Evolutionary conservation across 2,113 vertebrate genomes (phyloP).

Genomic region (Gallinago paraguaiae): DNA sequence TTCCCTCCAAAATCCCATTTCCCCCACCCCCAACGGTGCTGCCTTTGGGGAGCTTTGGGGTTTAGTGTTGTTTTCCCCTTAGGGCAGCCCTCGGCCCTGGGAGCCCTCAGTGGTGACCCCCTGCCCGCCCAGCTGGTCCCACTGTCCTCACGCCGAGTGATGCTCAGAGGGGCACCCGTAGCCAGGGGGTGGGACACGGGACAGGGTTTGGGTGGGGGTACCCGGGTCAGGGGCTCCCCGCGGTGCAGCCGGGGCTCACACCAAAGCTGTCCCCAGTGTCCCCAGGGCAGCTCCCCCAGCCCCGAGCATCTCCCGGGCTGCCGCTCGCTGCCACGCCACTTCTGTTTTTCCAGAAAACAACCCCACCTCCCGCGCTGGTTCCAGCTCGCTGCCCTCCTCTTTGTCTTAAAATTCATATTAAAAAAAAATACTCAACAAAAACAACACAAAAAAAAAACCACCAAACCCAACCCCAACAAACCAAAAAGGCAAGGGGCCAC

Average conservation of each 20-base stretch:
- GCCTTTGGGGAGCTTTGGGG: background rate
- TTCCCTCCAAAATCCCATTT: background rate
- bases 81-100: background rate
- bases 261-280: background rate
- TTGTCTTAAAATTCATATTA: slow-evolving; percentile 33
- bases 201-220: rapidly evolving
- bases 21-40: background rate
- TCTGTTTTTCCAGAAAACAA: slow-evolving; percentile 53
- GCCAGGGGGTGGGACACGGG: rapidly evolving
- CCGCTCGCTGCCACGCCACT: background rate
- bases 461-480: too few relatives aligned
- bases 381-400: slow-evolving; percentile 41
- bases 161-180: rapidly evolving
- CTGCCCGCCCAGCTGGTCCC: rapidly evolving
- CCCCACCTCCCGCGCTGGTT: background rate
- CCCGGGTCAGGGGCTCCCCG: rapidly evolving
- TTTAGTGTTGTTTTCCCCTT: background rate
- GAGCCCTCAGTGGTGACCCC: background rate
- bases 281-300: background rate
- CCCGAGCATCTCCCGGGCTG: background rate
- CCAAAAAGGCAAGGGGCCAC: background rate
- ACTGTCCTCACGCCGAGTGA: rapidly evolving
- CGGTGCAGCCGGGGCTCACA: rapidly evolving
- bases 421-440: too few relatives aligned
- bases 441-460: too few relatives aligned